Base-by-base conservation (phyloP, 2,797 vertebrate species). In the Bradypodion pumilum region DNA sequence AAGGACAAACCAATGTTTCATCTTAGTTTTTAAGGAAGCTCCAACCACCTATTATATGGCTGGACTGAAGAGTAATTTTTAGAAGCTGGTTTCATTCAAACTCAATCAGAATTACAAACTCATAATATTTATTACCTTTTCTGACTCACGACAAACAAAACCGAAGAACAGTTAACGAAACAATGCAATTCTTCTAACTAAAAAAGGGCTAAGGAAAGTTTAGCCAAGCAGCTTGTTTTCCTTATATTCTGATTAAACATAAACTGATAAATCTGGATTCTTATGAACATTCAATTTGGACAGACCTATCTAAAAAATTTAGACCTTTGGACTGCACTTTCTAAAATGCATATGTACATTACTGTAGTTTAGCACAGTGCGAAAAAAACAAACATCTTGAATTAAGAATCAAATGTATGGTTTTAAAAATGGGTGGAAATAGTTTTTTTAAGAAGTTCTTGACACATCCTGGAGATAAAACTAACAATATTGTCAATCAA, bases 281-380 rank as follows among this genome's bases (percentile, higher is more conserved):
- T 92, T 37, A 90, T 91, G 85, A 85, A 88, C 76, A 78, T 83
- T 93, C 89, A 91, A 70, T 87, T 69, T 90, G 89, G 78, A 84
- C 0, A 87, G 90, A 87, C 86, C 92, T 91, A 77, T 90, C 70
- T 73, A 69, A 60, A 92, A 93, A 90, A 87, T 90, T 91, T 88
- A 84, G 92, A 93, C 89, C 59, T 88, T 92, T 92, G 89, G 84
- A 91, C 93, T 89, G 74, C 91, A 80, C 80, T 92, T 93, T 89
- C 90, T 87, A 93, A 90, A 89, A 94, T 92, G 86, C 84, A 92
- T 94, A 92, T 92, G 80, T 90, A 92, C 86, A 91, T 91, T 88
- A 86, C 66, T 91, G 91, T 68, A 89, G 83, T 90, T 94, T 86
- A 90, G 86, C 86, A 92, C 82, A 90, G 91, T 91, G 93, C 85